A percentile compares a stretch with the other conserved stretches of the same genome.
Conservation (phyloP, 2,113 vertebrate species). For the Progne subis region DNA sequence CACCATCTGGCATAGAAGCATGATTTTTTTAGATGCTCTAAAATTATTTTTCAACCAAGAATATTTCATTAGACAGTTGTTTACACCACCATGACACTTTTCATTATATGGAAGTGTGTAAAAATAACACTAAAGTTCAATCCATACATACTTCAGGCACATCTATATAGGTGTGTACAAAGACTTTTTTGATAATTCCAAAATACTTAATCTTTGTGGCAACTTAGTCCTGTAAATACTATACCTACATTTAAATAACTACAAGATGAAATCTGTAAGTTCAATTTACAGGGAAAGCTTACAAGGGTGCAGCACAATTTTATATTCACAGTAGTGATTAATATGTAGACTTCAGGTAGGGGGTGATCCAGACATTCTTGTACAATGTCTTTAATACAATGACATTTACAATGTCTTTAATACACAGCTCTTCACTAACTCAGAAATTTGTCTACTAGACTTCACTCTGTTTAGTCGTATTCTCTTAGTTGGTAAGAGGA, state of each 20-base stretch:
- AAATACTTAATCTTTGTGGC: neutral
- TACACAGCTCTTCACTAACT: neutral
- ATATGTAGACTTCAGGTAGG: neutral
- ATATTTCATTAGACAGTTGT: neutral
- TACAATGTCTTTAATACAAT: neutral
- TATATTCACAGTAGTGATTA: neutral
- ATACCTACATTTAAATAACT: neutral
- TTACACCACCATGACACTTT: neutral
- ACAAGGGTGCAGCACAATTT: neutral
- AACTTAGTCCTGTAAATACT: neutral
- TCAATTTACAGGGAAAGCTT: neutral
- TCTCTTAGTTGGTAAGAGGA: neutral
- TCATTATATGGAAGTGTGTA: neutral
- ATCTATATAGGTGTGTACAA: neutral
- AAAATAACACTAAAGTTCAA: neutral
- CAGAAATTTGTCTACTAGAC: neutral
- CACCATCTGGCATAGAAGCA: neutral
- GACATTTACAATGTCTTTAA: no score
- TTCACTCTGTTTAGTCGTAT: neutral
- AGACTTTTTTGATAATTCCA: neutral
- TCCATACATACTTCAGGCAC: neutral
- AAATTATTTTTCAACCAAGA: conserved; percentile 9
- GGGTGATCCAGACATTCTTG: neutral
- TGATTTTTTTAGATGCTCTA: neutral
- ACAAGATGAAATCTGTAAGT: rapidly evolving